Evolutionary conservation across 2,888 invertebrate genomes (phyloP).

Genomic region (Hololepta plana): DNA sequence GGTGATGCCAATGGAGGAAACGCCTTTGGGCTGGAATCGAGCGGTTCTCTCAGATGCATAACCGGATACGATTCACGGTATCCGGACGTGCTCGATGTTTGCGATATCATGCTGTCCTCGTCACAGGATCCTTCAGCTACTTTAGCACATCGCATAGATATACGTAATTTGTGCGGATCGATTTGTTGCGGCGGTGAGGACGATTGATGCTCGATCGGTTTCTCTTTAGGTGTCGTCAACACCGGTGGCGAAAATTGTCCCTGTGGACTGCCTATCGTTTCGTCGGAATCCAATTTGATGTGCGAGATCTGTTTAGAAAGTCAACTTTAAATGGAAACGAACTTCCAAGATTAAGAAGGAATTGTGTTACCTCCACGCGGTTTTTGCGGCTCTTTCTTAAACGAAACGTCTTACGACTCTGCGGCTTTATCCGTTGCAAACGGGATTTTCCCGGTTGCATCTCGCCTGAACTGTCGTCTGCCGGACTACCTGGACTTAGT

Average conservation of each 20-base stretch:
- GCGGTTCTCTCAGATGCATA: conserved; percentile 23
- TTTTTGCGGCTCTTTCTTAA: conserved; percentile 59
- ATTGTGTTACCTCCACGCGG: conserved; percentile 42
- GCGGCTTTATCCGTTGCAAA: conserved; percentile 82
- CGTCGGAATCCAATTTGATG: conserved; percentile 27
- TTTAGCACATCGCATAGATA: conserved; percentile 19
- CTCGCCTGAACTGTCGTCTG: conserved; percentile 48
- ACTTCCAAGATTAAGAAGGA: conserved; percentile 2
- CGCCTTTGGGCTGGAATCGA: conserved; percentile 20
- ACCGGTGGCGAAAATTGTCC: too few relatives aligned
- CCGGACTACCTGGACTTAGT: conserved; percentile 53
- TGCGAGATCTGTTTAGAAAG: conserved; percentile 27
- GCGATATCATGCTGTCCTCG: conserved; percentile 53
- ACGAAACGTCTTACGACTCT: conserved; percentile 80
- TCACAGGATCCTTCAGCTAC: conserved; percentile 59
- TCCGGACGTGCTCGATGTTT: conserved; percentile 75
- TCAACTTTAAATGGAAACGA: not conserved
- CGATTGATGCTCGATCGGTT: conserved; percentile 13
- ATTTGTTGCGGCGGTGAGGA: conserved; percentile 11
- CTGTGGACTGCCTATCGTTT: too few relatives aligned
- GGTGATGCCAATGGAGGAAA: conserved; percentile 46
- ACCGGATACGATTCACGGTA: conserved; percentile 47
- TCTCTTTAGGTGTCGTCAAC: conserved; percentile 13
- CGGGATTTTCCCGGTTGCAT: conserved; percentile 41
- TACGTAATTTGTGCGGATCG: conserved; percentile 23